These are phyloP conservation scores for Phyto melanocephala DNA, from an alignment of 2,888 invertebrate species.

Conservation along the genomic window DNA sequence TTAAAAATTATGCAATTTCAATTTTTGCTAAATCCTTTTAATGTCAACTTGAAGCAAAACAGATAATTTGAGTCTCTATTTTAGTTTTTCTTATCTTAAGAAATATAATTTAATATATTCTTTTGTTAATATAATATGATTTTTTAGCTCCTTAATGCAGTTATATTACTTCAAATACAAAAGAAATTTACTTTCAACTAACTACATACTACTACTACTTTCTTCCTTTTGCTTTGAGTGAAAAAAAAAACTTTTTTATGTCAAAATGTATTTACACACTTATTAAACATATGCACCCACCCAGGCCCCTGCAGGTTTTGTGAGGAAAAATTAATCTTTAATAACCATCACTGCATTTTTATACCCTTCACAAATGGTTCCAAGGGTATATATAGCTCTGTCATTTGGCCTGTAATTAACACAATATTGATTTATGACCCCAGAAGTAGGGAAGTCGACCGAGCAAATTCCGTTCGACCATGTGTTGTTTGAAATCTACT, in stretches of 20 bases:
- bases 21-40: background rate
- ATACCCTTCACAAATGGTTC: too few relatives aligned
- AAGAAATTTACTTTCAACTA: constrained; percentile 33
- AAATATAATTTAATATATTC: constrained; percentile 22
- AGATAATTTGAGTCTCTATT: background rate
- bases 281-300: background rate
- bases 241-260: constrained; percentile 26
- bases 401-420: too few relatives aligned
- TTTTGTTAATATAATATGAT: constrained; percentile 15
- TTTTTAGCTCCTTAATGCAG: constrained; percentile 33
- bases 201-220: background rate
- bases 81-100: background rate
- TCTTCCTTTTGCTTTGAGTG: background rate
- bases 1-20: background rate
- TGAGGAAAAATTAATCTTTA: too few relatives aligned
- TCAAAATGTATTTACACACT: constrained; percentile 37
- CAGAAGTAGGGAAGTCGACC: too few relatives aligned
- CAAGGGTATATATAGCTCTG: too few relatives aligned
- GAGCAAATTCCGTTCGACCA: too few relatives aligned
- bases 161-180: constrained; percentile 39
- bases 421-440: too few relatives aligned
- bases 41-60: background rate
- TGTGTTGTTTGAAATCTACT: too few relatives aligned
- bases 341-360: too few relatives aligned
- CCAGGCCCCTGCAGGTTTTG: background rate